A percentile compares a stretch with the other conserved stretches of the same genome.
These are phyloP conservation scores for Phyllotreta striolata DNA, from an alignment of 2,888 invertebrate species.

Conservation along the genomic window DNA sequence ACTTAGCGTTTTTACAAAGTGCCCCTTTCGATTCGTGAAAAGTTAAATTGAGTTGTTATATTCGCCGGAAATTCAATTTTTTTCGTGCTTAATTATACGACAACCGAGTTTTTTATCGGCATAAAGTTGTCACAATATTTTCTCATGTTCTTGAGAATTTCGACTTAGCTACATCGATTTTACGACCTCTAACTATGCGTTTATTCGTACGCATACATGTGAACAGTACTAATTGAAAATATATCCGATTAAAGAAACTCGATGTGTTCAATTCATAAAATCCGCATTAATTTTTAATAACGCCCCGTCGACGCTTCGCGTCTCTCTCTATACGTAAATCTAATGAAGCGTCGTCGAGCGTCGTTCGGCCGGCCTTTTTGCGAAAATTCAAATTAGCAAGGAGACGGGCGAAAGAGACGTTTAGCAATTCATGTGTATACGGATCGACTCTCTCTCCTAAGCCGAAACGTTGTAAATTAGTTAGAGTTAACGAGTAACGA, in stretches of 20 bases:
- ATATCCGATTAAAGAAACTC: neutral
- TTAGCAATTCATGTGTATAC: slow-evolving; percentile 37
- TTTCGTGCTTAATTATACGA: no score
- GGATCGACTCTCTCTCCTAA: slow-evolving; percentile 33
- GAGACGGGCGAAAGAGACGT: slow-evolving; percentile 12
- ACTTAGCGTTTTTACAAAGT: no score
- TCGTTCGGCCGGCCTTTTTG: neutral
- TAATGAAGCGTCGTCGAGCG: slow-evolving; percentile 26
- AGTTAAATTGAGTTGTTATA: no score
- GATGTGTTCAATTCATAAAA: slow-evolving; percentile 2
- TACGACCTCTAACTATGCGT: no score
- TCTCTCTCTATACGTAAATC: slow-evolving; percentile 32
- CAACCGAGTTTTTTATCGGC: neutral
- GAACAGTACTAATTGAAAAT: neutral
- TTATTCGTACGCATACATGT: no score
- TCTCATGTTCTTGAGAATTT: neutral
- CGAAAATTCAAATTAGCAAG: slow-evolving; percentile 41
- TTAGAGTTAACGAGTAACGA: slow-evolving; percentile 46
- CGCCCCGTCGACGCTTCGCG: slow-evolving; percentile 19
- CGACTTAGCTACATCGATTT: no score
- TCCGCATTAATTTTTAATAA: slow-evolving; percentile 32
- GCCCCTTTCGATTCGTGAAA: no score
- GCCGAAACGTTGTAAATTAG: slow-evolving; percentile 43
- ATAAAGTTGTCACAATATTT: no score
- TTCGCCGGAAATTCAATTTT: no score